Evolutionary conservation across 2,113 vertebrate genomes (phyloP).

Genomic region (Carassius carassius): DNA sequence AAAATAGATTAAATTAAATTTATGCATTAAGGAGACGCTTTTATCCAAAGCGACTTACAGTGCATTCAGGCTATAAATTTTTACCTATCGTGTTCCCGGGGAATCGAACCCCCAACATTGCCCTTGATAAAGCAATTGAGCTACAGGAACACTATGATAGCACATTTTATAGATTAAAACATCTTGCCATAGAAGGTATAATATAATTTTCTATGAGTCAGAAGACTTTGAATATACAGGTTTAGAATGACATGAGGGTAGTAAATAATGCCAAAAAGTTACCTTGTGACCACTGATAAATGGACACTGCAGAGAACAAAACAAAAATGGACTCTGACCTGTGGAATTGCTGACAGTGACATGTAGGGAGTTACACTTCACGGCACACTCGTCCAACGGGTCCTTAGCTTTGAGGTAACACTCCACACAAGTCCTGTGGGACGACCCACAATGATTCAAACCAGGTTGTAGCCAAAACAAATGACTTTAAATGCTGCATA

Average conservation of each 20-base stretch:
- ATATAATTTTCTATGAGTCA: background rate
- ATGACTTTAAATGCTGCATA: background rate
- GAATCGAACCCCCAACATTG: too few relatives aligned
- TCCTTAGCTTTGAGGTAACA: constrained; percentile 84
- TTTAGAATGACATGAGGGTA: background rate
- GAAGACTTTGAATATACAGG: background rate
- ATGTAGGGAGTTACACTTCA: constrained; percentile 82
- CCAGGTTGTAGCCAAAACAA: constrained; percentile 5
- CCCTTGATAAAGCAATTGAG: too few relatives aligned
- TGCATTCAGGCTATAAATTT: too few relatives aligned
- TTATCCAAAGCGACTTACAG: too few relatives aligned
- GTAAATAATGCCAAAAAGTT: too few relatives aligned
- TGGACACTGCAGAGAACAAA: background rate
- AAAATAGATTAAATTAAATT: too few relatives aligned
- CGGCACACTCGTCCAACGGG: constrained; percentile 75
- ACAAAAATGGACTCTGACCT: constrained; percentile 70
- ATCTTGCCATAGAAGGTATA: too few relatives aligned
- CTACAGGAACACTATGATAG: too few relatives aligned
- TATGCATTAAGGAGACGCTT: too few relatives aligned
- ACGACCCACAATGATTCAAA: background rate
- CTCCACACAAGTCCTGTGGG: constrained; percentile 88
- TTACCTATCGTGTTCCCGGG: too few relatives aligned
- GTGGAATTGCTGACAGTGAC: constrained; percentile 79
- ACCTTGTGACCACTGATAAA: background rate
- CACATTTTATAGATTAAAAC: too few relatives aligned